phyloP scores from a whole-genome alignment of 1,140 invertebrate species.

The Sogatella furcifera region DNA sequence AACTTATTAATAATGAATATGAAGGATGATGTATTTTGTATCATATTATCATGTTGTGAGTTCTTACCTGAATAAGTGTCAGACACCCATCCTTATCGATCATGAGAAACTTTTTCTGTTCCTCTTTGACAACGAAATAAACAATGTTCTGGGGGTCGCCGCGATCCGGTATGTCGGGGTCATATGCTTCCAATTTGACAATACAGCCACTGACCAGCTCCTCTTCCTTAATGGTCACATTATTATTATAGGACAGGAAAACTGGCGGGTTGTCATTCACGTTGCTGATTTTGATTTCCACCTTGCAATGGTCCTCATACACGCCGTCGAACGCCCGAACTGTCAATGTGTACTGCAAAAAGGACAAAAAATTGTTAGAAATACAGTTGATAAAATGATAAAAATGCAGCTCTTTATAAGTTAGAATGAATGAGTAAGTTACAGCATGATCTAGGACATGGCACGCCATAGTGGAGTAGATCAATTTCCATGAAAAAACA shows the following conservation, averaged over 20 bases:
- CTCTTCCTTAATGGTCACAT: constrained; percentile 59
- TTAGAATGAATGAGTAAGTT: too few relatives aligned
- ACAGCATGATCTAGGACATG: too few relatives aligned
- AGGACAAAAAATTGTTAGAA: neutral
- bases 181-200: constrained; percentile 60
- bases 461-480: too few relatives aligned
- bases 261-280: constrained; percentile 75
- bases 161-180: constrained; percentile 70
- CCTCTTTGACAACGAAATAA: constrained; percentile 53
- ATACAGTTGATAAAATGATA: too few relatives aligned
- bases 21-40: neutral
- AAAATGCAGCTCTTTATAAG: too few relatives aligned
- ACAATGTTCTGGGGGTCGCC: constrained; percentile 62
- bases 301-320: constrained; percentile 59
- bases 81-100: constrained; percentile 67
- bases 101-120: constrained; percentile 52
- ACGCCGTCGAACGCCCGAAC: constrained; percentile 68
- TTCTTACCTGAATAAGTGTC: constrained; percentile 46
- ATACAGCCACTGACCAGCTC: constrained; percentile 49
- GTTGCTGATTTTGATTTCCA: constrained; percentile 67
- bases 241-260: constrained; percentile 52
- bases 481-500: too few relatives aligned
- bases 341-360: constrained; percentile 52
- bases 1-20: too few relatives aligned
- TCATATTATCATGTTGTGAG: neutral